Evolutionary conservation across 1,140 invertebrate genomes (phyloP).

Genomic region (Heterodera schachtii): DNA sequence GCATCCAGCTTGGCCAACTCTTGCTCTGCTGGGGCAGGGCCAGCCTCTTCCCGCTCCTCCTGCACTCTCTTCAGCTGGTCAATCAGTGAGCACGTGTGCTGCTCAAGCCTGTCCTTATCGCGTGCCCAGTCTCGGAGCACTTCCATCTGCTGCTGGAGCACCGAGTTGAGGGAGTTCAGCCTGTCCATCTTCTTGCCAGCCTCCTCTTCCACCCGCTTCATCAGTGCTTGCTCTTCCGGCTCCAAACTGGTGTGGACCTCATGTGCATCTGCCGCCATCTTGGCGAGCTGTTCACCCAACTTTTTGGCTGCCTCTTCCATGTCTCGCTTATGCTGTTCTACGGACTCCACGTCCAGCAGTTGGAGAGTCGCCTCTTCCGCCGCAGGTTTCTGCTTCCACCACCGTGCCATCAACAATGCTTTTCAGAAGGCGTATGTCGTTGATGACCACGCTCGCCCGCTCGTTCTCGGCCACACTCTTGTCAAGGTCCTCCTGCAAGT

Average conservation of each 20-base stretch:
- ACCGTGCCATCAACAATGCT: background rate
- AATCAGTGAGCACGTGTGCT: constrained; percentile 1
- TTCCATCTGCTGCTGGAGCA: constrained; percentile 30
- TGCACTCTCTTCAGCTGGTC: constrained; percentile 20
- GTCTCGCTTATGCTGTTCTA: background rate
- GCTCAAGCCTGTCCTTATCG: constrained; percentile 19
- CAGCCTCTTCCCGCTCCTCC: constrained; percentile 4
- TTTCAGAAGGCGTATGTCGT: background rate
- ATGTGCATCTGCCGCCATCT: background rate
- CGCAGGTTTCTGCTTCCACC: background rate
- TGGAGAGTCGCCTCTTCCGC: constrained; percentile 10
- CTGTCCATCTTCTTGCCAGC: constrained; percentile 23
- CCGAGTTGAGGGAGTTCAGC: constrained; percentile 9
- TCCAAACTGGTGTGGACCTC: background rate
- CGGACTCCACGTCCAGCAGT: background rate
- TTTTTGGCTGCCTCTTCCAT: constrained; percentile 14
- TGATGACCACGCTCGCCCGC: constrained; percentile 12
- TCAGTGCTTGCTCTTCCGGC: constrained; percentile 23
- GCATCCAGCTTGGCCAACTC: constrained; percentile 23
- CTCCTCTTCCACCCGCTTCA: constrained; percentile 12
- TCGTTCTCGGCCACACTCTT: constrained; percentile 11
- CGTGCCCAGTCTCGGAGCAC: constrained; percentile 7
- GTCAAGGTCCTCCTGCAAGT: background rate
- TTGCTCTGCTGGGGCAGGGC: constrained; percentile 14
- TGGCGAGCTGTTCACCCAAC: constrained; percentile 5